Evolutionary conservation across 2,113 vertebrate species (phyloP).

Genomic region (Ariopsis seemanni): DNA sequence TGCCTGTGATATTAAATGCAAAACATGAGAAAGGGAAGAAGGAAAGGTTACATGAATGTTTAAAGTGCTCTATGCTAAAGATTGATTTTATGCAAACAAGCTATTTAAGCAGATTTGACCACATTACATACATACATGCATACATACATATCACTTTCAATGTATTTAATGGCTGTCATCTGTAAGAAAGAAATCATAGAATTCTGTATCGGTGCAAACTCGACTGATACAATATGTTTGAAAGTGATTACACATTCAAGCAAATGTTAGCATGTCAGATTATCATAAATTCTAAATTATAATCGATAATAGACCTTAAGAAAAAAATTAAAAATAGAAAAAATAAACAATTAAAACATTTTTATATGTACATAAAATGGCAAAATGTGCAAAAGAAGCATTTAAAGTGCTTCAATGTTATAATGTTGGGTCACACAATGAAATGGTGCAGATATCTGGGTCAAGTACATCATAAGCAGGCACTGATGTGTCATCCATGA

Average conservation of each 20-base stretch:
- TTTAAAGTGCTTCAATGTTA: slow-evolving; percentile 33
- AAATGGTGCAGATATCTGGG: slow-evolving; percentile 45
- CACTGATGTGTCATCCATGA: neutral
- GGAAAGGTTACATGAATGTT: neutral
- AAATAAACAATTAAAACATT: neutral
- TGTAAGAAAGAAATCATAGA: neutral
- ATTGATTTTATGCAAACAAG: neutral
- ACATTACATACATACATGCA: neutral
- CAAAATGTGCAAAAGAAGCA: neutral
- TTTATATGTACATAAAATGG: neutral
- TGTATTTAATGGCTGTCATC: neutral
- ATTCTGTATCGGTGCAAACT: neutral
- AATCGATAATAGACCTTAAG: neutral
- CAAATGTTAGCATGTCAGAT: neutral
- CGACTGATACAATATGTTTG: neutral
- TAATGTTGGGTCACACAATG: slow-evolving; percentile 24
- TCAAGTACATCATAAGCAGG: slow-evolving; percentile 8
- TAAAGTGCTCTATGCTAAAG: slow-evolving; percentile 49
- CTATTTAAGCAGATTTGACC: neutral
- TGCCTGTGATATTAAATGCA: neutral
- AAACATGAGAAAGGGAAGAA: neutral
- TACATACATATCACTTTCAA: neutral
- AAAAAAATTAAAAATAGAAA: neutral
- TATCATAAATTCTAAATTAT: neutral
- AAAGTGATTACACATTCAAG: neutral